A percentile compares a stretch with the other conserved stretches of the same genome.
Evolutionary conservation across 1,140 invertebrate genomes (phyloP).

Genomic region (Tribolium madens): DNA sequence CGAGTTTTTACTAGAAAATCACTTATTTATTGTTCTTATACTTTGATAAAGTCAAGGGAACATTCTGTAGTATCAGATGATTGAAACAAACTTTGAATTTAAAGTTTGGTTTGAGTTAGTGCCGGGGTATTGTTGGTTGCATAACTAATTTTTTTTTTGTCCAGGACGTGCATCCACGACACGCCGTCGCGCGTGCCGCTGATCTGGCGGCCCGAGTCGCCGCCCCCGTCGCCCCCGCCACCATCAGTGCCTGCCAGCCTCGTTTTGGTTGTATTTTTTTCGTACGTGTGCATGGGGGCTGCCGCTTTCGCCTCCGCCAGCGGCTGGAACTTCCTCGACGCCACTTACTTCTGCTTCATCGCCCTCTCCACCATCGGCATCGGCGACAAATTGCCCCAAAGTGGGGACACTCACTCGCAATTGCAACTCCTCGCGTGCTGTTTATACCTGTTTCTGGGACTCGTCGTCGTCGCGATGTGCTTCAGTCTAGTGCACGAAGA

Average conservation of each 20-base stretch:
- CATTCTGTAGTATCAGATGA: no score
- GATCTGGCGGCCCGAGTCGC: constrained; percentile 69
- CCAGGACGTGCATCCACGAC: constrained; percentile 73
- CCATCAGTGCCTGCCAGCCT: constrained; percentile 78
- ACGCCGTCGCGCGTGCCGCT: constrained; percentile 80
- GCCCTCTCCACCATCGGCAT: constrained; percentile 90
- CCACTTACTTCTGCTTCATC: constrained; percentile 90
- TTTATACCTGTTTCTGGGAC: constrained; percentile 87
- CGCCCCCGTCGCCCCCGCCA: constrained; percentile 57
- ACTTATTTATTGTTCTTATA: no score
- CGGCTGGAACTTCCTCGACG: constrained; percentile 85
- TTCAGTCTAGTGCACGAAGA: constrained; percentile 94
- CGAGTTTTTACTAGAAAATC: no score
- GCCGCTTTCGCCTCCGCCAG: constrained; percentile 79
- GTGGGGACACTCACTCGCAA: constrained; percentile 72
- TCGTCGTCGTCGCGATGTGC: constrained; percentile 92
- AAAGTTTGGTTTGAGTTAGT: no score
- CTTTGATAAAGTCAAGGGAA: no score
- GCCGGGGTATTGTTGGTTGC: no score
- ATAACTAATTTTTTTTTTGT: constrained; percentile 42
- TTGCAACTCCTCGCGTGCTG: constrained; percentile 86
- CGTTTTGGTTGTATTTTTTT: constrained; percentile 76
- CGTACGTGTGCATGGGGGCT: constrained; percentile 80
- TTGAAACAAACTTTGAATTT: no score
- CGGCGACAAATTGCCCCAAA: constrained; percentile 82